Percentiles rank a stretch among this genome's conserved stretches.
Conservation (phyloP, 1,140 invertebrate species). For the Steinernema khuongi region DNA sequence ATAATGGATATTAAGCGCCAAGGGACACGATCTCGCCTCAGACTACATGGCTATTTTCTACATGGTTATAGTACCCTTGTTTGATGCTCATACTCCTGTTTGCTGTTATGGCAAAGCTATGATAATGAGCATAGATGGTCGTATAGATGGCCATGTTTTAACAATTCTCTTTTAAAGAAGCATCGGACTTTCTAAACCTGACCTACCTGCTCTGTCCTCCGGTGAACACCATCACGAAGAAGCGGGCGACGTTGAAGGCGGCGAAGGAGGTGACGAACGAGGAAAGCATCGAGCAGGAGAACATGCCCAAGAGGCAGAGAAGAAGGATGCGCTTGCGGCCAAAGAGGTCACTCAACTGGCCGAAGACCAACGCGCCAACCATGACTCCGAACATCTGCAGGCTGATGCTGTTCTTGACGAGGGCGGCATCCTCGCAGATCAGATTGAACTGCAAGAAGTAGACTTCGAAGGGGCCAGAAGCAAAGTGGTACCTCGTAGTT, state of each 20-base stretch:
- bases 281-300: neutral
- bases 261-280: neutral
- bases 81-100: too few species aligned
- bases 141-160: too few species aligned
- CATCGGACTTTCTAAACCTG: neutral
- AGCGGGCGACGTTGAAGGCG: neutral
- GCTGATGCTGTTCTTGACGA: constrained; percentile 17
- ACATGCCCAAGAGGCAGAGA: neutral
- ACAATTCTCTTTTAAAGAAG: too few species aligned
- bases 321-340: neutral
- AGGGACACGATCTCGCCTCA: too few species aligned
- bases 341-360: constrained; percentile 21
- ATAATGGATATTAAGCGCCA: too few species aligned
- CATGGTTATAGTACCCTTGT: too few species aligned
- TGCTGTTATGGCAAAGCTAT: too few species aligned
- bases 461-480: neutral
- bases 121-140: too few species aligned
- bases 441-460: constrained; percentile 12
- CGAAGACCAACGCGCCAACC: constrained; percentile 23
- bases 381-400: constrained; percentile 19
- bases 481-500: neutral
- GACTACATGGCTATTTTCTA: too few species aligned
- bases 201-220: neutral
- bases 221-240: constrained; percentile 3
- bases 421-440: constrained; percentile 11